These are phyloP conservation scores for Gryon sp. DNA, from an alignment of 1,140 invertebrate genomes.

Conservation along the genomic window DNA sequence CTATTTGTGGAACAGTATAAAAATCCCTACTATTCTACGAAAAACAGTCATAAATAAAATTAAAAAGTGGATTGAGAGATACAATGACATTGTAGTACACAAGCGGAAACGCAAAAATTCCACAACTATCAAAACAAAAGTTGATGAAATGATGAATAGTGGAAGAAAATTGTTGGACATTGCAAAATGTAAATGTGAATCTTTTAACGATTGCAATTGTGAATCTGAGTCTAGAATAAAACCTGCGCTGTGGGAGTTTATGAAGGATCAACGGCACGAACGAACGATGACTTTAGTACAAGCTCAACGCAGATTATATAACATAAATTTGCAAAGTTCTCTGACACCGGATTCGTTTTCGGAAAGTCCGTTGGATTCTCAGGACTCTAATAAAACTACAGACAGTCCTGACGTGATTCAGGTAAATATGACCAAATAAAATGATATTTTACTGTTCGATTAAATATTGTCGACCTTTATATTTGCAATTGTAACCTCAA, in stretches of 20 bases:
- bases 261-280: too few species aligned
- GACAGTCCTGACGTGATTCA: too few species aligned
- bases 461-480: too few species aligned
- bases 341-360: background rate
- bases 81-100: background rate
- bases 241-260: too few species aligned
- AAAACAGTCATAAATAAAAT: constrained; percentile 2
- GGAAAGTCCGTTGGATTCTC: too few species aligned
- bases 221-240: too few species aligned
- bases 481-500: too few species aligned
- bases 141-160: background rate
- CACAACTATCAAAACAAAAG: background rate
- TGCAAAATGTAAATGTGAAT: constrained; percentile 10
- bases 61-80: constrained; percentile 5
- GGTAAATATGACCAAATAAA: too few species aligned
- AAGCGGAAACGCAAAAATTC: constrained; percentile 10
- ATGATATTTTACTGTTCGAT: too few species aligned
- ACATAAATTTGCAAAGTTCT: background rate
- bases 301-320: constrained; percentile 7
- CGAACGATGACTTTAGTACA: constrained; percentile 1
- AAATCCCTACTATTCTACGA: background rate
- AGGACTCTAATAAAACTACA: too few species aligned
- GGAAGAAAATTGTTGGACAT: constrained; percentile 11
- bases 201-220: constrained; percentile 1
- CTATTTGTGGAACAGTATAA: background rate